These are phyloP conservation scores for Alexandromys fortis DNA, from an alignment of 2,113 vertebrate genomes.

Conservation along the genomic window DNA sequence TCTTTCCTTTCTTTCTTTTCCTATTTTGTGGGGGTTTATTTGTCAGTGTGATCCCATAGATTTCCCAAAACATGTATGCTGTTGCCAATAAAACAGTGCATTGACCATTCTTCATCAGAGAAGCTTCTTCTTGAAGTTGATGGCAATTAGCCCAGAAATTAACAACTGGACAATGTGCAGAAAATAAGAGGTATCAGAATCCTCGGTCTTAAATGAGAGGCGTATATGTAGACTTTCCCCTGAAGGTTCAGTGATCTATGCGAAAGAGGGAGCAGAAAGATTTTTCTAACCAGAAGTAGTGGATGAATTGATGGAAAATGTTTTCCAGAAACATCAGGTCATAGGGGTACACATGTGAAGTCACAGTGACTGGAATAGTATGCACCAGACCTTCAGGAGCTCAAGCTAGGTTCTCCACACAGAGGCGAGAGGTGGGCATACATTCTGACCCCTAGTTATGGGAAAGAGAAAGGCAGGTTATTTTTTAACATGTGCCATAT, in stretches of 20 bases:
- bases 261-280: not conserved
- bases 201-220: not conserved
- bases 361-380: not conserved
- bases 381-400: not conserved
- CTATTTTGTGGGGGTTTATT: not conserved
- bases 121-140: not conserved
- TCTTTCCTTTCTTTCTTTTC: not conserved
- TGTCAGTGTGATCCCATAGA: not conserved
- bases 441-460: not conserved
- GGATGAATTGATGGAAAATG: not conserved
- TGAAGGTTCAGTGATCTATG: not conserved
- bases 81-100: not conserved
- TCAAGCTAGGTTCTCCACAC: not conserved
- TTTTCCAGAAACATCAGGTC: not conserved
- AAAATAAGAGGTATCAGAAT: not conserved
- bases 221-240: not conserved
- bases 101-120: not conserved
- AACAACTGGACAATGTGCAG: not conserved
- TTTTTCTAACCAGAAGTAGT: not conserved
- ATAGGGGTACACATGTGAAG: not conserved
- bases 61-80: not conserved
- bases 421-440: not conserved
- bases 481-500: not conserved
- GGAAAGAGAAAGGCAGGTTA: not conserved
- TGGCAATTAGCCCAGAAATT: not conserved